These are phyloP conservation scores for Tringa solitaria DNA, from an alignment of 2,113 vertebrate genomes.

Conservation along the genomic window DNA sequence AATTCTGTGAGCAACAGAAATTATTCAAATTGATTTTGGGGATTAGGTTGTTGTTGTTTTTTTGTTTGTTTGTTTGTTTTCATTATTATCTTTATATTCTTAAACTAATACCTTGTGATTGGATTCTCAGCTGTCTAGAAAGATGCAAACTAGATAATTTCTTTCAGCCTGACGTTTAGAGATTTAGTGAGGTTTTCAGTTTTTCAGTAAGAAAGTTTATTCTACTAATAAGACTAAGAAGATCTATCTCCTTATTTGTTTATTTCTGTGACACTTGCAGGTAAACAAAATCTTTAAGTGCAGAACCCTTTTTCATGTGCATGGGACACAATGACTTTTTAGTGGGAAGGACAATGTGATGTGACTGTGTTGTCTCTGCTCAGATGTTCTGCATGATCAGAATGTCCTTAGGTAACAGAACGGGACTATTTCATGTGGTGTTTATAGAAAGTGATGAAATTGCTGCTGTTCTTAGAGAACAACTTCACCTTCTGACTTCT, in stretches of 20 bases:
- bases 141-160: not conserved
- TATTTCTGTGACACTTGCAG: not conserved
- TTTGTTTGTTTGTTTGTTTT: fast-evolving
- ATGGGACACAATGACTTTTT: not conserved
- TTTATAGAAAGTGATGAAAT: not conserved
- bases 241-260: not conserved
- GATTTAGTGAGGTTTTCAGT: not conserved
- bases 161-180: not conserved
- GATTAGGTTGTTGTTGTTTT: no score
- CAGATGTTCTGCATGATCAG: not conserved
- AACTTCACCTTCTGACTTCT: not conserved
- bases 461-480: not conserved
- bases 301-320: not conserved
- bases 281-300: not conserved
- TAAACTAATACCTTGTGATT: not conserved
- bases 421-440: not conserved
- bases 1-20: not conserved
- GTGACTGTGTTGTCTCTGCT: not conserved
- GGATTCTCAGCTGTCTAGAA: not conserved
- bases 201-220: not conserved
- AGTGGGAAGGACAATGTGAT: not conserved
- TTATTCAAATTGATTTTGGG: not conserved
- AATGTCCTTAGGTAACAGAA: not conserved
- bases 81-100: not conserved
- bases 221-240: not conserved